Evolutionary conservation across 2,113 vertebrate genomes (phyloP).

Genomic region (Menura novaehollandiae): DNA sequence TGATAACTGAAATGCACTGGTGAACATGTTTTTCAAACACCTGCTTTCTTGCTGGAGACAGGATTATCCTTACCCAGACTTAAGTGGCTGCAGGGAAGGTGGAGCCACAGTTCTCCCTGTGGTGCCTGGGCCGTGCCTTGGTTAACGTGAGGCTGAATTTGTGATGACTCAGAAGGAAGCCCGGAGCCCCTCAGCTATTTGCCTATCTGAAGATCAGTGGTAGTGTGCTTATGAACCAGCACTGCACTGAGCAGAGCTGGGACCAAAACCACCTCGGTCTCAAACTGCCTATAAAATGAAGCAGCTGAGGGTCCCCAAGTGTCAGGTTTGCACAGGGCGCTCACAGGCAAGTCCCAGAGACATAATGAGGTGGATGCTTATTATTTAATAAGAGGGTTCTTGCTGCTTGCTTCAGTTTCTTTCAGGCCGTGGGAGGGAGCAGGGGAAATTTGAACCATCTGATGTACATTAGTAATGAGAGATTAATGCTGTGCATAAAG

Average conservation of each 20-base stretch:
- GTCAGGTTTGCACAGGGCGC: not conserved
- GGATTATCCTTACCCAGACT: not conserved
- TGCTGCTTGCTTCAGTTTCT: not conserved
- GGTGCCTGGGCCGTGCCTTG: not conserved
- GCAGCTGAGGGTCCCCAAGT: not conserved
- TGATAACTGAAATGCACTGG: not conserved
- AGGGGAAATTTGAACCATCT: not conserved
- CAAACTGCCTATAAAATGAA: not conserved
- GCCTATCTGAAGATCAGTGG: not conserved
- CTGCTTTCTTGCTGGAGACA: not conserved
- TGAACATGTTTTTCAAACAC: not conserved
- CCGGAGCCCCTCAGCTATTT: not conserved
- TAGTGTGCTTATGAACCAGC: not conserved
- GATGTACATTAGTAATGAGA: not conserved
- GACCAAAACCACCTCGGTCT: not conserved
- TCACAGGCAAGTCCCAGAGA: not conserved
- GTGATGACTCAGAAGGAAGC: not conserved
- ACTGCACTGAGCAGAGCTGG: not conserved
- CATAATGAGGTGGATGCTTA: not conserved
- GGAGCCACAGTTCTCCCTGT: not conserved
- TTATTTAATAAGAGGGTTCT: not conserved
- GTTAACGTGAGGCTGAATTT: not conserved
- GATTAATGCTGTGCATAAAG: not conserved
- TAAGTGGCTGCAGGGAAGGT: not conserved
- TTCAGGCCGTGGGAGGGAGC: not conserved